Evolutionary conservation across 2,113 vertebrate genomes (phyloP).

Genomic region (Xyrauchen texanus): DNA sequence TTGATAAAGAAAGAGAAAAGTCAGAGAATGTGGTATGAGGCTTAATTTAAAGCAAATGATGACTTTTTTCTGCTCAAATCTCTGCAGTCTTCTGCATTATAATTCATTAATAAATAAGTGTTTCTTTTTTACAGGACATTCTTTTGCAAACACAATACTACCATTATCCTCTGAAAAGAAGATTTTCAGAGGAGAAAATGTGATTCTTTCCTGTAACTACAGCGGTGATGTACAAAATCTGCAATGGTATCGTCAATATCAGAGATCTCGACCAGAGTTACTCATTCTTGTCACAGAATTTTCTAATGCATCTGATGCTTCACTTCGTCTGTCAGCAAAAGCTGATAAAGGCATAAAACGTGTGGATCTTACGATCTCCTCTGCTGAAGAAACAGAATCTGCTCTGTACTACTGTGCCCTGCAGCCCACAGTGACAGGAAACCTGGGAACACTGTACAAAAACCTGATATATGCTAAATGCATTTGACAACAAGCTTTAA

Average conservation of each 20-base stretch:
- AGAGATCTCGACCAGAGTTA: background rate
- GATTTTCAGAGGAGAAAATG: background rate
- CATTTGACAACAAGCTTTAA: too few species aligned
- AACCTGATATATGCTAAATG: background rate
- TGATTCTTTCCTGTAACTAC: constrained; percentile 22
- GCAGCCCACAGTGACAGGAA: constrained; percentile 30
- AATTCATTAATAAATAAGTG: too few species aligned
- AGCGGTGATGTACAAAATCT: background rate
- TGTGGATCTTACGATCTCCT: constrained; percentile 3
- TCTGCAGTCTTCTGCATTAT: too few species aligned
- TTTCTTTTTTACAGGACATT: background rate
- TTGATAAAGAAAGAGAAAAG: background rate
- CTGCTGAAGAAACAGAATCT: background rate
- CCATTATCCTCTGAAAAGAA: background rate
- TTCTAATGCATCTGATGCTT: too few species aligned
- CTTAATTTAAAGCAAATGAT: too few species aligned
- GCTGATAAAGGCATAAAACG: background rate
- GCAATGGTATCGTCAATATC: constrained; percentile 12
- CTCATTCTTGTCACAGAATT: background rate
- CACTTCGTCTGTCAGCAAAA: background rate
- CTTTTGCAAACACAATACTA: background rate
- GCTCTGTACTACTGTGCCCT: constrained; percentile 31
- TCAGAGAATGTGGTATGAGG: too few species aligned
- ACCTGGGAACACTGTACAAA: constrained; percentile 5
- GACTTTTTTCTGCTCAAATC: too few species aligned